Base-by-base conservation (phyloP, 2,888 invertebrate species). In the Siphlonurus alternatus region DNA sequence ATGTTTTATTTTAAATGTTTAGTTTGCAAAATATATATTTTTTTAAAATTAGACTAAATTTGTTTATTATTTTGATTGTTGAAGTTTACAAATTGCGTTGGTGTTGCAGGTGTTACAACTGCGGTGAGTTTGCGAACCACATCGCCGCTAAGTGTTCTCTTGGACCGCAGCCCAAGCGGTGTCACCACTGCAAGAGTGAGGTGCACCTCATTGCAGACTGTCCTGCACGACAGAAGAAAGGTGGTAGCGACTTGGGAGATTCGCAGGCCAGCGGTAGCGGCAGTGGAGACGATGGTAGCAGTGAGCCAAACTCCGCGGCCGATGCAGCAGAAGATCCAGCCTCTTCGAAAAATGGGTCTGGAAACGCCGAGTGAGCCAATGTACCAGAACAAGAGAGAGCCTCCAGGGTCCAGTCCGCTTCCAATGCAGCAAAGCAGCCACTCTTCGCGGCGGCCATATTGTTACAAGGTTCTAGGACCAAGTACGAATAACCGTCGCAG, bases 71-170 rank as follows among this genome's bases (percentile, higher is more conserved):
- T n/a, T n/a, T n/a, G n/a, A n/a, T n/a, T n/a, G n/a, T n/a, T n/a
- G n/a, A n/a, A 19, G 19, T 51, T 25, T 61, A 53, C 38, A 38
- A 38, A 38, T 38, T n/a, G n/a, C n/a, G 56, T 22, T 56, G 7
- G 7, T n/a, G 56, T 66, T 77, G 61, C 75, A 89, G 91, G 73
- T 94, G 93, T 78, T 94, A 93, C 76, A 94, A 94, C 75, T 94
- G 93, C 73, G 93, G 93, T 2, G 90, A 92, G 76, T 92, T 93
- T 73, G 89, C 91, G 61, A 93, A 93, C 76, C 94, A 94, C 77
- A 87, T 93, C 72, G 93, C 94, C 38, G 88, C 91, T 51, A 92
- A 92, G 75, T 94, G 94, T 76, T 83, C 85, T 68, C 80, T 88
- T 73, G 92, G 90, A 18, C 93, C 93, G 63, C 88, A 91, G 77